Base-by-base conservation (phyloP, 1,140 invertebrate genomes). In the Leptonema lineaticorne region DNA sequence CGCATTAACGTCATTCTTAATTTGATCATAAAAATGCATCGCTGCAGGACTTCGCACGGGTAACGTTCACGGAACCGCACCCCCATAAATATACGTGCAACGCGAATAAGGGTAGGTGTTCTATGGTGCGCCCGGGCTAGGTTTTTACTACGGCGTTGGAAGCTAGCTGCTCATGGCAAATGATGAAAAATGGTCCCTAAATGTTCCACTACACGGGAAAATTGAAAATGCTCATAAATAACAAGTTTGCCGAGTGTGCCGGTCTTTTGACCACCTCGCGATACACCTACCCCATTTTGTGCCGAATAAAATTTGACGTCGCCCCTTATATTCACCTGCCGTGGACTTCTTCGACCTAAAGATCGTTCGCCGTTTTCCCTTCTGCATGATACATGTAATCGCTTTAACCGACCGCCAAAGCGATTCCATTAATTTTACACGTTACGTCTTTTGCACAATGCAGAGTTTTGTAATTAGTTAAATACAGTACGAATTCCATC, bases 151-250 rank as follows among this genome's bases (percentile, higher is more conserved):
- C n/a, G n/a, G n/a, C n/a, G n/a, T n/a, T n/a, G n/a, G n/a, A n/a
- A n/a, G n/a, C n/a, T 41, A 24, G 59, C 59, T 46, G 37, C 41
- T 29, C 14, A n/a, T 46, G 37, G 70, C 64, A 72, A 72, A 72
- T 72, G 70, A 72, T 72, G 70, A 72, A 69, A 69, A 72, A 72
- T 72, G 64, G 70, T 69, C 68, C 68, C 70, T 67, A 67, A 72
- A 72, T 72, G 70, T 59, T 58, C 33, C 67, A 65, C 46, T 67
- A 69, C 67, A 67, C 70, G 2, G 20, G 70, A 72, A 68, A 72
- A 72, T 72, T 72, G 70, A 72, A 72, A 69, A 67, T 41, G 68
- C 33, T 50, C 67, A 68, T 72, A 72, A 72, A 72, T 72, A 69
- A 63, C 63, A 69, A 72, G 70, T 72, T 72, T 72, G 70, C 63